Percentiles rank a stretch among this genome's conserved stretches.
These are phyloP conservation scores for Arrhopalites spinosus DNA, from an alignment of 2,888 invertebrate genomes.

Conservation along the genomic window DNA sequence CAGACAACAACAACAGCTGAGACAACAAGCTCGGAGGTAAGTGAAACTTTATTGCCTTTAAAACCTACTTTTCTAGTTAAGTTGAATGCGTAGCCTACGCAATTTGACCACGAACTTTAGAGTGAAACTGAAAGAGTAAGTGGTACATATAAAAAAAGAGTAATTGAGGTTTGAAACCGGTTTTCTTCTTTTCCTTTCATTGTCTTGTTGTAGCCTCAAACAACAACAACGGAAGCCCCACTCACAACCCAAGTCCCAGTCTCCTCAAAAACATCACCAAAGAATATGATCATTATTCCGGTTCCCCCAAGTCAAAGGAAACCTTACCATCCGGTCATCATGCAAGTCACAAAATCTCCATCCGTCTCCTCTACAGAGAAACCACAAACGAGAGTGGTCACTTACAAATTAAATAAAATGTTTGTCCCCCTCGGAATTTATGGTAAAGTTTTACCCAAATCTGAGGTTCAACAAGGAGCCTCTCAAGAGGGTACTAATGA, in stretches of 20 bases:
- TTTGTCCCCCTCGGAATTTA: constrained; percentile 54
- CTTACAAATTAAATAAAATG: constrained; percentile 53
- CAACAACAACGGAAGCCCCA: constrained; percentile 23
- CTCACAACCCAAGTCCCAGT: constrained; percentile 5
- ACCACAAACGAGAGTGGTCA: constrained; percentile 41
- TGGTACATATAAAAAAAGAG: neutral
- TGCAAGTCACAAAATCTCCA: constrained; percentile 48
- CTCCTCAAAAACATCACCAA: neutral
- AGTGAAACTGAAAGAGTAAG: neutral
- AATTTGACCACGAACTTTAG: neutral
- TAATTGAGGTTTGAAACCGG: constrained; percentile 15
- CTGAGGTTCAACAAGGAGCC: too few species aligned
- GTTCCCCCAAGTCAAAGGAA: constrained; percentile 49
- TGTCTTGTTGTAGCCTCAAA: constrained; percentile 19
- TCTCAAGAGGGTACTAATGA: neutral
- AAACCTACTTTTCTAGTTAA: constrained; percentile 11
- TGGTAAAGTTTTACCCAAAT: constrained; percentile 47
- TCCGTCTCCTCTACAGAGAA: constrained; percentile 34
- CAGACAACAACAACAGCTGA: neutral
- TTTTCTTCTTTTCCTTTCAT: constrained; percentile 25
- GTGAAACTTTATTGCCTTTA: constrained; percentile 19
- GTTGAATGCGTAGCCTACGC: too few species aligned
- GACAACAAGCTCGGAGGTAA: constrained; percentile 5
- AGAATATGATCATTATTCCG: constrained; percentile 51
- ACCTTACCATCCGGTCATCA: constrained; percentile 52